Conservation (phyloP, 2,113 vertebrate species). For the Speoplatyrhinus poulsoni region DNA sequence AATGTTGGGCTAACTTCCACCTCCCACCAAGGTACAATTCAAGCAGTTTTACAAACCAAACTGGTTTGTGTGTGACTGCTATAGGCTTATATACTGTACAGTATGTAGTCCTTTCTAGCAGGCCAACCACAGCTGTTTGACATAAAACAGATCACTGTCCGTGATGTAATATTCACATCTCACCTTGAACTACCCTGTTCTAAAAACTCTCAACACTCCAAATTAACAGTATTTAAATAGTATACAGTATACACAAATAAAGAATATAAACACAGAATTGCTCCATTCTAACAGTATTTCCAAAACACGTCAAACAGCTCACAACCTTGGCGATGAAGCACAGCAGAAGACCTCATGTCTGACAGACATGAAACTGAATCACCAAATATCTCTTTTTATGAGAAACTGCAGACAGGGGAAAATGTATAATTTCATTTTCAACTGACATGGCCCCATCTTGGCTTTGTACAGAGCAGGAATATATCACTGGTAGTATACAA, state of each 20-base stretch:
- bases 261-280: constrained; percentile 8
- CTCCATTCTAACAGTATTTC: constrained; percentile 15
- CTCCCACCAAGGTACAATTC: too few species aligned
- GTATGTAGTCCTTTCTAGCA: constrained; percentile 1
- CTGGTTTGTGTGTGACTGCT: too few species aligned
- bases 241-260: too few species aligned
- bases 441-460: constrained; percentile 43
- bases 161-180: too few species aligned
- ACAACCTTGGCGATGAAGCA: constrained; percentile 22
- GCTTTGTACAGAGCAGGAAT: constrained; percentile 26
- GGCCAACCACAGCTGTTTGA: too few species aligned
- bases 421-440: constrained; percentile 37
- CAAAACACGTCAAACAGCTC: constrained; percentile 38
- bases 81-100: too few species aligned
- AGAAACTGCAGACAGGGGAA: constrained; percentile 41
- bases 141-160: too few species aligned
- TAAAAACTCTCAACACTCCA: too few species aligned
- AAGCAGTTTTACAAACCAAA: too few species aligned
- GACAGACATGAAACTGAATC: constrained; percentile 47
- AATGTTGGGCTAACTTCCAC: constrained; percentile 22
- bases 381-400: constrained; percentile 29
- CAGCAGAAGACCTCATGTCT: constrained; percentile 22
- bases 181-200: too few species aligned
- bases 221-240: too few species aligned
- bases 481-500: not conserved